Conservation (phyloP, 1,140 invertebrate genomes). For the Heterodera carotae region DNA sequence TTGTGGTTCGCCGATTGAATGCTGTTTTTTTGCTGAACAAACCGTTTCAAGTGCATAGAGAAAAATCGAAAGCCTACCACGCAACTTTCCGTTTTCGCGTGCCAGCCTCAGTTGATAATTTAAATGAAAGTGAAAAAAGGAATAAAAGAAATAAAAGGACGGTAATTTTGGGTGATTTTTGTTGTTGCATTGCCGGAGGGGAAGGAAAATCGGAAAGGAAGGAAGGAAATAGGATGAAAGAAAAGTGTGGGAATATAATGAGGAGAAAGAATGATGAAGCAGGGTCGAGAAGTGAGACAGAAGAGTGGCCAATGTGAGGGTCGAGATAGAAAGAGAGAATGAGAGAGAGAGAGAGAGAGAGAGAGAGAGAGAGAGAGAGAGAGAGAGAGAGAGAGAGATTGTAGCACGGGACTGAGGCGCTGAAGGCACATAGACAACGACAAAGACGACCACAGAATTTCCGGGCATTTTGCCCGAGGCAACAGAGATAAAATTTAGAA, state of each 20-base stretch:
- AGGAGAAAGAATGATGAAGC: neutral
- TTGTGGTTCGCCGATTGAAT: conserved; percentile 62
- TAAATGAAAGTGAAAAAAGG: neutral
- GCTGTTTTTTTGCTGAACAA: conserved; percentile 55
- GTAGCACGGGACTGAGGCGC: no score
- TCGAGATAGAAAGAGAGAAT: neutral
- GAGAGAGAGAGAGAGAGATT: no score
- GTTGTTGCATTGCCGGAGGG: neutral
- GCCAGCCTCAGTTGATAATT: neutral
- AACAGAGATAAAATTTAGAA: no score
- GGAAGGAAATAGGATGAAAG: neutral
- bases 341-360: neutral
- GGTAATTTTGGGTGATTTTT: neutral
- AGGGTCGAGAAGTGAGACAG: neutral
- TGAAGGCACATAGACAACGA: no score
- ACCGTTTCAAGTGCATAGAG: neutral
- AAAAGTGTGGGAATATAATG: neutral
- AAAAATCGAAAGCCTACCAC: neutral
- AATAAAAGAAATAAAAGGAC: neutral
- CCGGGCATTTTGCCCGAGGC: no score
- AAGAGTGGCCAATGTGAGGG: no score
- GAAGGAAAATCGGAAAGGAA: no score
- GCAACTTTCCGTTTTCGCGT: conserved; percentile 6
- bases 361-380: neutral
- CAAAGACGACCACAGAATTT: neutral